Percentiles rank a stretch among this genome's conserved stretches.
phyloP scores from a whole-genome alignment of 2,797 vertebrate species.

The Melanotaenia parkinsoni region DNA sequence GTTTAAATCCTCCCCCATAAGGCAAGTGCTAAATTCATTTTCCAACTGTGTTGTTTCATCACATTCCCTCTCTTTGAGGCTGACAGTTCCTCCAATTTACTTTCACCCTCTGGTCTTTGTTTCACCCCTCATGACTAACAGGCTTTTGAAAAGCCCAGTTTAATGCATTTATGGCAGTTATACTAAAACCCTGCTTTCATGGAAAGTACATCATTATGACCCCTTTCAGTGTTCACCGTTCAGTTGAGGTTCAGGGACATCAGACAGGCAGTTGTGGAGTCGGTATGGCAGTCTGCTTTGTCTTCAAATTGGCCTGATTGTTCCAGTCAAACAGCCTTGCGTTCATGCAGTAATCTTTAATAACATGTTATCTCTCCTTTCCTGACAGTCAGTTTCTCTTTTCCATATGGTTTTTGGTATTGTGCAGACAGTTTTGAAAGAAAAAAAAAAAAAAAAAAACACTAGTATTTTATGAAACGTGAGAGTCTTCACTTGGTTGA shows the following conservation, averaged over 20 bases:
- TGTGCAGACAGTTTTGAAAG: slow-evolving; percentile 52
- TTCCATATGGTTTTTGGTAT: slow-evolving; percentile 47
- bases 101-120: slow-evolving; percentile 48
- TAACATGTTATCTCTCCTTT: slow-evolving; percentile 66
- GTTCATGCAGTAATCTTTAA: slow-evolving; percentile 59
- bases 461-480: slow-evolving; percentile 23
- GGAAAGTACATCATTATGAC: slow-evolving; percentile 65
- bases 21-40: slow-evolving; percentile 56
- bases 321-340: slow-evolving; percentile 56
- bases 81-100: slow-evolving; percentile 47
- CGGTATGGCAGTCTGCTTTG: slow-evolving; percentile 53
- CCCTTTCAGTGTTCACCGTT: slow-evolving; percentile 39
- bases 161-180: slow-evolving; percentile 56
- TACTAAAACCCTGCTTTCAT: slow-evolving; percentile 58
- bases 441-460: slow-evolving; percentile 10
- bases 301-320: slow-evolving; percentile 41
- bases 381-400: slow-evolving; percentile 47
- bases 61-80: slow-evolving; percentile 61
- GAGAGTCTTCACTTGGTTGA: slow-evolving; percentile 28
- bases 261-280: slow-evolving; percentile 41
- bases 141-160: slow-evolving; percentile 38
- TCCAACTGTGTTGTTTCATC: slow-evolving; percentile 64
- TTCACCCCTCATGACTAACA: slow-evolving; percentile 25
- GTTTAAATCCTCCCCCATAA: slow-evolving; percentile 63
- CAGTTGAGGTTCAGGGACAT: slow-evolving; percentile 35